Evolutionary conservation across 2,888 invertebrate genomes (phyloP).

Genomic region (Napeogenes sylphis): DNA sequence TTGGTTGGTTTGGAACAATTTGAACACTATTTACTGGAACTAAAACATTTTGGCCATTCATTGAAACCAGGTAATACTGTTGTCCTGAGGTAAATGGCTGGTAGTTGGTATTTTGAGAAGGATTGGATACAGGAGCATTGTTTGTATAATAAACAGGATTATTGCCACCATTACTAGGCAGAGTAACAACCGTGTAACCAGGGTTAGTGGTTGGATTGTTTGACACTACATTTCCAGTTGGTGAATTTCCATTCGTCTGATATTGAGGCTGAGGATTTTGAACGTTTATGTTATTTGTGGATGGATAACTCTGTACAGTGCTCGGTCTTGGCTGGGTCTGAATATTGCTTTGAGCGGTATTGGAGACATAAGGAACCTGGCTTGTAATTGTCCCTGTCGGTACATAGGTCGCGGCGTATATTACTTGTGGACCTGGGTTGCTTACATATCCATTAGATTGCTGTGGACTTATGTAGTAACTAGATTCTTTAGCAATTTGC

Average conservation of each 20-base stretch:
- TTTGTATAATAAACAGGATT: constrained; percentile 10
- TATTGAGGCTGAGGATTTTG: constrained; percentile 9
- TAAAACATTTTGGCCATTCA: constrained; percentile 24
- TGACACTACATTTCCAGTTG: constrained; percentile 13
- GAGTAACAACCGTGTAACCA: constrained; percentile 16
- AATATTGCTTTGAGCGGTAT: neutral
- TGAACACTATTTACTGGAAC: constrained; percentile 17
- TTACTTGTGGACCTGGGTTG: constrained; percentile 10
- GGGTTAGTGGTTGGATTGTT: constrained; percentile 13
- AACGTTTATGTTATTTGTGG: constrained; percentile 5
- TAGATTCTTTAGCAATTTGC: constrained; percentile 8
- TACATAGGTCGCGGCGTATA: constrained; percentile 22
- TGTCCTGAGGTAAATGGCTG: constrained; percentile 6
- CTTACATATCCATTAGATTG: constrained; percentile 3
- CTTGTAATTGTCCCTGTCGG: constrained; percentile 7
- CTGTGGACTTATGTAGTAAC: constrained; percentile 4
- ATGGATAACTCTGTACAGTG: constrained; percentile 4
- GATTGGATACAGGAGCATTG: neutral
- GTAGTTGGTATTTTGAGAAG: constrained; percentile 1
- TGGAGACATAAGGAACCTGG: neutral
- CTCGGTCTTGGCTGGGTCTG: constrained; percentile 8
- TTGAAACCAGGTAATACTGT: constrained; percentile 21
- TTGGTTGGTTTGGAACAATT: constrained; percentile 3
- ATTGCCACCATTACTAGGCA: constrained; percentile 10
- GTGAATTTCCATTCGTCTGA: constrained; percentile 1